A percentile compares a stretch with the other conserved stretches of the same genome.
Evolutionary conservation across 1,140 invertebrate genomes (phyloP).

Genomic region (Linepithema humile): DNA sequence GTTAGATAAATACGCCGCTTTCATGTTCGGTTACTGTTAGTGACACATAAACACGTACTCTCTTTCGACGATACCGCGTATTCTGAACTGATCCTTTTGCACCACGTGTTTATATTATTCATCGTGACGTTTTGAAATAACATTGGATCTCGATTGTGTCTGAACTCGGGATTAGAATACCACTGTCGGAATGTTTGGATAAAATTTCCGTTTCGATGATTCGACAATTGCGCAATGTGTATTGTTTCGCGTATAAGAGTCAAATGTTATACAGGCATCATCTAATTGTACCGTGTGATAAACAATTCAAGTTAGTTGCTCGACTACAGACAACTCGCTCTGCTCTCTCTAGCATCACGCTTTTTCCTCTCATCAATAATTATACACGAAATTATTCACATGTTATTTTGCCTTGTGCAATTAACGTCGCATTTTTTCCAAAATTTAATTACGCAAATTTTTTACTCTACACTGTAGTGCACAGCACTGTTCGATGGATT

Average conservation of each 20-base stretch:
- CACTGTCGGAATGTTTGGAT: background rate
- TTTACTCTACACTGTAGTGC: background rate
- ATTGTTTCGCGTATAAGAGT: too few relatives aligned
- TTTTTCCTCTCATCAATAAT: too few relatives aligned
- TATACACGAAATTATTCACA: background rate
- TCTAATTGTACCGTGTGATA: too few relatives aligned
- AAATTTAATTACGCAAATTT: background rate
- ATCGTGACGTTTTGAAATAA: background rate
- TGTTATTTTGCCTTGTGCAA: too few relatives aligned
- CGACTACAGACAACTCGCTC: too few relatives aligned
- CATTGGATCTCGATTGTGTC: background rate
- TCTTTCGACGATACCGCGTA: background rate
- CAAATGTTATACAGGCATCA: too few relatives aligned
- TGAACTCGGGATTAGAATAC: background rate
- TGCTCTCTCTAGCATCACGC: too few relatives aligned
- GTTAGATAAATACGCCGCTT: slow-evolving; percentile 10
- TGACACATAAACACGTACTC: background rate
- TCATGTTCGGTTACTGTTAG: slow-evolving; percentile 10
- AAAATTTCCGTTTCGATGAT: background rate
- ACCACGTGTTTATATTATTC: slow-evolving; percentile 13
- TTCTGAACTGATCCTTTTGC: background rate
- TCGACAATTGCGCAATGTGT: background rate
- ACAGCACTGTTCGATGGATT: background rate
- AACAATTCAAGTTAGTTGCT: too few relatives aligned
- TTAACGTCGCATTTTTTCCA: background rate